These are phyloP conservation scores for Siniperca obscura DNA, from an alignment of 2,797 vertebrate genomes.

Conservation along the genomic window DNA sequence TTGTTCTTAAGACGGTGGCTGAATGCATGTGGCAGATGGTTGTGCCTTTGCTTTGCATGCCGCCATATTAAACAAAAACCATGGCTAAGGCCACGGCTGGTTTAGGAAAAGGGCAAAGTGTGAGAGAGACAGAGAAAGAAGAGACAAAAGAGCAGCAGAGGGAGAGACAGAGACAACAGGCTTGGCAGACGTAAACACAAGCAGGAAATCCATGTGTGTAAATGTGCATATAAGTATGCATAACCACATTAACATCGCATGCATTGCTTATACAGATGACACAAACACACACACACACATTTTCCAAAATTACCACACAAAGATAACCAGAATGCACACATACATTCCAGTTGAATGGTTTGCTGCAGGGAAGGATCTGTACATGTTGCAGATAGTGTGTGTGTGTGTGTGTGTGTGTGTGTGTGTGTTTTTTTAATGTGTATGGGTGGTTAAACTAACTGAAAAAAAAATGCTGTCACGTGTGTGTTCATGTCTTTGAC, in stretches of 20 bases:
- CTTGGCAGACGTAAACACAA: conserved; percentile 47
- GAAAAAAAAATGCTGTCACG: not conserved
- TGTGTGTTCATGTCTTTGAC: conserved; percentile 11
- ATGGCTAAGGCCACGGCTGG: conserved; percentile 72
- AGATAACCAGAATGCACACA: conserved; percentile 10
- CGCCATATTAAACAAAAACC: conserved; percentile 81
- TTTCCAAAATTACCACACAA: conserved; percentile 23
- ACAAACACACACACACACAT: conserved; percentile 6
- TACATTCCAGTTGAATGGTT: conserved; percentile 10
- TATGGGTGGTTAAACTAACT: not conserved
- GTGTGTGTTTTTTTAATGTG: not conserved
- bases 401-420: not conserved
- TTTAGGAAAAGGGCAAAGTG: conserved; percentile 80
- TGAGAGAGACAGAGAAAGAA: conserved; percentile 50
- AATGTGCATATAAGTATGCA: conserved; percentile 36
- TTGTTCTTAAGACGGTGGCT: conserved; percentile 73
- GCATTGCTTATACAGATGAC: conserved; percentile 11
- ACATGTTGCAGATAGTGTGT: not conserved
- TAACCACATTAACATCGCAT: conserved; percentile 34
- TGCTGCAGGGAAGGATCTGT: conserved; percentile 14
- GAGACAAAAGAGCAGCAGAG: conserved; percentile 72
- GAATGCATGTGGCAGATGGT: conserved; percentile 83
- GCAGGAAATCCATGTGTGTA: conserved; percentile 54
- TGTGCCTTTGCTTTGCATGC: conserved; percentile 77
- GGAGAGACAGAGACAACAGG: conserved; percentile 57